phyloP scores from a whole-genome alignment of 2,113 vertebrate genomes.

The Periophthalmus modestus region DNA sequence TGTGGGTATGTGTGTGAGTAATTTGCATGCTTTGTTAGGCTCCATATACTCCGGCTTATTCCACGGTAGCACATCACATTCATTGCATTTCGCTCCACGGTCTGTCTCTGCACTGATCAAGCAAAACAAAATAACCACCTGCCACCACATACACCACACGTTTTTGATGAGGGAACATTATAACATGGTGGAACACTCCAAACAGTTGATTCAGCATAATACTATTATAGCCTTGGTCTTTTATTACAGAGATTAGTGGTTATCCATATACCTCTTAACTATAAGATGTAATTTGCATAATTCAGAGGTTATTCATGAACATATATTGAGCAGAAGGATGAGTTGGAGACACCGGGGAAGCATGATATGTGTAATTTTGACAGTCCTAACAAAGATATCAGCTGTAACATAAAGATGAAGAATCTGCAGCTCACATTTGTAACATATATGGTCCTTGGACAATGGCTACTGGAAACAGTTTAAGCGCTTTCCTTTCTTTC shows the following conservation, averaged over 20 bases:
- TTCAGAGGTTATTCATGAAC: neutral
- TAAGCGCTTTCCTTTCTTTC: too few species aligned
- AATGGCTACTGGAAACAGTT: too few species aligned
- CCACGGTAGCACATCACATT: neutral
- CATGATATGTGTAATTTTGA: too few species aligned
- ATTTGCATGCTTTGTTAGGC: constrained; percentile 2
- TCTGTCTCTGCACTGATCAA: neutral
- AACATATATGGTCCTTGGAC: neutral
- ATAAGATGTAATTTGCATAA: neutral
- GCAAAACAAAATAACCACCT: neutral
- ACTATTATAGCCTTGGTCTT: too few species aligned
- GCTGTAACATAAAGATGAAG: neutral
- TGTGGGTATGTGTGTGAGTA: neutral
- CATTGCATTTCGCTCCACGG: neutral
- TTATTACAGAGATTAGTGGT: neutral
- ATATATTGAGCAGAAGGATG: neutral
- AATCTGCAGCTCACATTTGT: too few species aligned
- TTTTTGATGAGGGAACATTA: too few species aligned
- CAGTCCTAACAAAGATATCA: neutral
- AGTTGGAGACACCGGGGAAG: neutral
- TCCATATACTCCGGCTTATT: neutral
- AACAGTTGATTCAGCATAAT: too few species aligned
- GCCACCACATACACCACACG: too few species aligned
- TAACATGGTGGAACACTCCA: too few species aligned
- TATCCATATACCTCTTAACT: too few species aligned